Conservation (phyloP, 2,888 invertebrate species). For the Apodemia zela region DNA sequence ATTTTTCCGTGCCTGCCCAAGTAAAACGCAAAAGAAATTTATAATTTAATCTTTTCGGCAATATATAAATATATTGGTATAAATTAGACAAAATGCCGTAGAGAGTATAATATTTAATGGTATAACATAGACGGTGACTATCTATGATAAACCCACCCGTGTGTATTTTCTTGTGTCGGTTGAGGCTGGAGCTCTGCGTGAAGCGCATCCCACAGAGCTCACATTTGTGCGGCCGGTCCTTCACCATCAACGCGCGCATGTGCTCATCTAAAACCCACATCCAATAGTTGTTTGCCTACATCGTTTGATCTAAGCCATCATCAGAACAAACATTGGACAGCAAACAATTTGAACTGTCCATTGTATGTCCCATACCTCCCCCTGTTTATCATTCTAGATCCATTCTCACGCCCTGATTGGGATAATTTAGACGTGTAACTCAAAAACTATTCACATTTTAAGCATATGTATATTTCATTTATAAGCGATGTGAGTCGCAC, state of each 20-base stretch:
- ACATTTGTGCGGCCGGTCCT: conserved; percentile 83
- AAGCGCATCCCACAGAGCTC: conserved; percentile 85
- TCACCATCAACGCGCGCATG: conserved; percentile 77
- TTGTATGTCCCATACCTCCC: conserved; percentile 69
- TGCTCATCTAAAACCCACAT: conserved; percentile 76
- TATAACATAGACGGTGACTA: conserved; percentile 42
- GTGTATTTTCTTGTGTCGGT: conserved; percentile 86
- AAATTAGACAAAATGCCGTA: neutral
- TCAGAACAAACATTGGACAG: conserved; percentile 53
- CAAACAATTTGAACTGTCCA: conserved; percentile 38
- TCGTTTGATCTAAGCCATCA: conserved; percentile 38
- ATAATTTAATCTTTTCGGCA: neutral
- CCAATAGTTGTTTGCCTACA: conserved; percentile 47
- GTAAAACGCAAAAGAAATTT: conserved; percentile 36
- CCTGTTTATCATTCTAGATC: conserved; percentile 73
- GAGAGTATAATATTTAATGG: conserved; percentile 10
- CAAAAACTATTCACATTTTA: conserved; percentile 78
- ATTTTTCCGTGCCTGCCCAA: conserved; percentile 84
- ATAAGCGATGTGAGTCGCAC: conserved; percentile 62
- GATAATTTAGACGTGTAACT: conserved; percentile 58
- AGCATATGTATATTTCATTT: conserved; percentile 59
- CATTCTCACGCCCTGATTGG: conserved; percentile 75
- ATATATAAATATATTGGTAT: neutral
- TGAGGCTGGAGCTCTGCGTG: conserved; percentile 86
- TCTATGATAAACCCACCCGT: conserved; percentile 75